Percentiles rank a stretch among this genome's conserved stretches.
phyloP scores from a whole-genome alignment of 2,797 vertebrate genomes.

The Odontamblyopus lacepedii region DNA sequence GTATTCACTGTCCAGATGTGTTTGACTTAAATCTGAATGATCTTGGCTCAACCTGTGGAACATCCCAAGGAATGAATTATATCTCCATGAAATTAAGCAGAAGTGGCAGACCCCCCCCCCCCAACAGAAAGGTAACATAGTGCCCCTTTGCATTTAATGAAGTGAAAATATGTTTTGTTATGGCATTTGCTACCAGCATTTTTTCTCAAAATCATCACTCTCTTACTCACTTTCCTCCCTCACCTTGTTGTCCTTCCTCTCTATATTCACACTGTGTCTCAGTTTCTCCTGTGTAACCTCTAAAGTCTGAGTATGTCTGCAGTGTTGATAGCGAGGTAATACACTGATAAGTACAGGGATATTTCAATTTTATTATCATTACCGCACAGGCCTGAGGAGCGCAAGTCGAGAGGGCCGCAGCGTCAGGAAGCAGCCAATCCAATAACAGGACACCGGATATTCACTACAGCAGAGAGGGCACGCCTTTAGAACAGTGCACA shows the following conservation, averaged over 20 bases:
- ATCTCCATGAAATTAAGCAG: no score
- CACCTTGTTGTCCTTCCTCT: slow-evolving; percentile 15
- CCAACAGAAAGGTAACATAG: no score
- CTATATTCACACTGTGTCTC: slow-evolving; percentile 35
- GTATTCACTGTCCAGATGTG: no score
- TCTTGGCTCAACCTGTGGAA: no score
- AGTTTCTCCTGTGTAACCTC: slow-evolving; percentile 62
- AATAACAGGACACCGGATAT: slow-evolving; percentile 77
- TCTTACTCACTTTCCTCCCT: slow-evolving; percentile 9
- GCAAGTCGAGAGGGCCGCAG: slow-evolving; percentile 55
- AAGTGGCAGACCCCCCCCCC: no score
- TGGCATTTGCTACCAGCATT: no score
- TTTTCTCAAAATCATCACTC: slow-evolving; percentile 3
- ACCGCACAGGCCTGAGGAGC: slow-evolving; percentile 62
- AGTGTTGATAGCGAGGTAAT: slow-evolving; percentile 80
- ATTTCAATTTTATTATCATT: slow-evolving; percentile 84
- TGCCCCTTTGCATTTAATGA: no score
- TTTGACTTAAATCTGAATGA: no score
- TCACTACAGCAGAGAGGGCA: slow-evolving; percentile 44
- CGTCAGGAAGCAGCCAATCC: slow-evolving; percentile 75
- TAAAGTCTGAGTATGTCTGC: slow-evolving; percentile 69
- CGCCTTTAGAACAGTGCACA: slow-evolving; percentile 11
- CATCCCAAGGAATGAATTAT: no score
- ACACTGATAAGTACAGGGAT: slow-evolving; percentile 80
- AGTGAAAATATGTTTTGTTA: no score